Evolutionary conservation across 2,113 vertebrate genomes (phyloP).

Genomic region (Argyrosomus japonicus): DNA sequence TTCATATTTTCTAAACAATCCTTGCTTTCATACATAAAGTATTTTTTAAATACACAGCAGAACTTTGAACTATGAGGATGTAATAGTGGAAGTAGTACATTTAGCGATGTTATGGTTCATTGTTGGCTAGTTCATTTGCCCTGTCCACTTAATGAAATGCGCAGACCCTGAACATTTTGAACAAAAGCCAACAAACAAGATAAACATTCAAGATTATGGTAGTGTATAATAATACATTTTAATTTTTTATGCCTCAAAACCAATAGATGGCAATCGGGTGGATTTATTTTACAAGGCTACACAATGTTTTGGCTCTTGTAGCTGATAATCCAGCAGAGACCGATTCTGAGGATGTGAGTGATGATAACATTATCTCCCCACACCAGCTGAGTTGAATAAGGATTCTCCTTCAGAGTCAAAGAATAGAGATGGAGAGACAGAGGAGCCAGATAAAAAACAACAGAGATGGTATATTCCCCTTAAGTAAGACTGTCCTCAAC

Average conservation of each 20-base stretch:
- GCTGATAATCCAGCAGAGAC: slow-evolving; percentile 49
- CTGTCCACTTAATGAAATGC: background rate
- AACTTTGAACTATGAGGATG: background rate
- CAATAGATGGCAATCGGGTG: slow-evolving; percentile 16
- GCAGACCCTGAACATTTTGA: background rate
- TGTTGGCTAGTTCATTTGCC: too few species aligned
- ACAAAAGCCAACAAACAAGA: background rate
- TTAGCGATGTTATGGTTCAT: too few species aligned
- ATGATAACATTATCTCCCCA: slow-evolving; percentile 61
- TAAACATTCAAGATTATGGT: background rate
- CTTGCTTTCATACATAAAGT: too few species aligned
- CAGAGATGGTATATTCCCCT: slow-evolving; percentile 1
- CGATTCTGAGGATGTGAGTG: slow-evolving; percentile 47
- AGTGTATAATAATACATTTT: background rate
- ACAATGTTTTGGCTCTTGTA: slow-evolving; percentile 35
- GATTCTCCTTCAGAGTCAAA: slow-evolving; percentile 47
- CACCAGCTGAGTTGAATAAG: slow-evolving; percentile 53
- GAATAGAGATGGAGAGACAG: slow-evolving; percentile 40
- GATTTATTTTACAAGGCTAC: slow-evolving; percentile 40
- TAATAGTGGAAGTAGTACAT: background rate
- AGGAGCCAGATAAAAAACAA: slow-evolving; percentile 26
- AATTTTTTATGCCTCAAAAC: background rate
- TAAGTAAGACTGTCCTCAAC: background rate
- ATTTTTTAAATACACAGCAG: too few species aligned
- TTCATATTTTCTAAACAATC: background rate